Evolutionary conservation across 2,888 invertebrate species (phyloP), one percentile per base, ranked within the genome.

Genomic region (Folsomia manolachei): DNA sequence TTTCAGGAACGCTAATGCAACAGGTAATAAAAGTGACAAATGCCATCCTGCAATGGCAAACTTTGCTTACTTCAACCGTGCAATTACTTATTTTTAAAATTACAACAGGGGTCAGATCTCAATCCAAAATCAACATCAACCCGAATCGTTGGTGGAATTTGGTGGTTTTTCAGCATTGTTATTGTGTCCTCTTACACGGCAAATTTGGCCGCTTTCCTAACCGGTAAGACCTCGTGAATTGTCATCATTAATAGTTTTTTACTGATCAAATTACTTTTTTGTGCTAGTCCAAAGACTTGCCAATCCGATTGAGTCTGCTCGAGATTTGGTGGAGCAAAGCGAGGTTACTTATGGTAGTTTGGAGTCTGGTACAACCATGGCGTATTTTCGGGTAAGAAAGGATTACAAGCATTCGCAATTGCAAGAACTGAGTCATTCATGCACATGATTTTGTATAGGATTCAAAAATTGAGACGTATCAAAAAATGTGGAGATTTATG

Each of bases 401-500:
- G n/a, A n/a, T n/a, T n/a, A n/a, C n/a, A n/a, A n/a, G n/a, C n/a
- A n/a, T n/a, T n/a, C n/a, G n/a, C n/a, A n/a, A n/a, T n/a, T n/a
- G n/a, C n/a, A n/a, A n/a, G n/a, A n/a, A n/a, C n/a, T n/a, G n/a
- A n/a, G n/a, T n/a, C n/a, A n/a, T n/a, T n/a, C n/a, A n/a, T n/a
- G n/a, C n/a, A n/a, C n/a, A n/a, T n/a, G n/a, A n/a, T n/a, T n/a
- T n/a, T n/a, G n/a, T n/a, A n/a, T n/a, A 92, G 91, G 93, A 93
- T 79, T 95, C 95, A 0, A 93, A 92, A 84, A 94, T 96, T 75
- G 92, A 90, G 24, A 93, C 91, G 68, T 95, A 94, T 85, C 90
- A 94, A 83, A 91, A 91, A 83, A 97, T 97, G 97, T 97, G 95
- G 96, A 88, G 91, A 63, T 94, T 92, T 81, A 97, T 97, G 97